Conservation (phyloP, 2,888 invertebrate genomes). For the Drosophila seclusa region DNA sequence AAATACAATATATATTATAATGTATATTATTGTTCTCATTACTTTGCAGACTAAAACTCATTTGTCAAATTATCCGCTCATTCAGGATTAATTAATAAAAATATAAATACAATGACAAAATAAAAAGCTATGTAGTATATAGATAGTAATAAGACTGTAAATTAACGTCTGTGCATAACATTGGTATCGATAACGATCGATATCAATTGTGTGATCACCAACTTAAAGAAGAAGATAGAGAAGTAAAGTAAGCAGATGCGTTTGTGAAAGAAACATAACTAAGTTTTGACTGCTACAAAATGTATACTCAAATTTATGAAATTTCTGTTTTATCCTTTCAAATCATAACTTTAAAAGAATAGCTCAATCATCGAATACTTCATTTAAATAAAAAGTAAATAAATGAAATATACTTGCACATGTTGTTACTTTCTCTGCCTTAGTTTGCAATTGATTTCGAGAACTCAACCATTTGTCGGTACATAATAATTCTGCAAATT, state of each 20-base stretch:
- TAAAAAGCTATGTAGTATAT: too few relatives aligned
- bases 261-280: background rate
- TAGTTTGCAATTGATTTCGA: conserved; percentile 27
- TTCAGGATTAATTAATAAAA: background rate
- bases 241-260: background rate
- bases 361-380: too few relatives aligned
- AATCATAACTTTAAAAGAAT: too few relatives aligned
- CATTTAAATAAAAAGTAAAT: background rate
- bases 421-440: background rate
- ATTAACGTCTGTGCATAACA: background rate
- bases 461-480: conserved; percentile 16
- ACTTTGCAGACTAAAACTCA: background rate
- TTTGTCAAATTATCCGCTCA: background rate
- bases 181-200: background rate
- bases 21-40: background rate
- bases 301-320: background rate
- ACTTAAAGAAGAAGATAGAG: background rate
- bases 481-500: background rate
- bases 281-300: background rate
- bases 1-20: background rate
- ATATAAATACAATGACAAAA: background rate
- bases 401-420: background rate
- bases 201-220: background rate
- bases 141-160: too few relatives aligned
- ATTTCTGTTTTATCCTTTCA: background rate